Conservation (phyloP, 2,113 vertebrate species). For the Ophiodon elongatus region DNA sequence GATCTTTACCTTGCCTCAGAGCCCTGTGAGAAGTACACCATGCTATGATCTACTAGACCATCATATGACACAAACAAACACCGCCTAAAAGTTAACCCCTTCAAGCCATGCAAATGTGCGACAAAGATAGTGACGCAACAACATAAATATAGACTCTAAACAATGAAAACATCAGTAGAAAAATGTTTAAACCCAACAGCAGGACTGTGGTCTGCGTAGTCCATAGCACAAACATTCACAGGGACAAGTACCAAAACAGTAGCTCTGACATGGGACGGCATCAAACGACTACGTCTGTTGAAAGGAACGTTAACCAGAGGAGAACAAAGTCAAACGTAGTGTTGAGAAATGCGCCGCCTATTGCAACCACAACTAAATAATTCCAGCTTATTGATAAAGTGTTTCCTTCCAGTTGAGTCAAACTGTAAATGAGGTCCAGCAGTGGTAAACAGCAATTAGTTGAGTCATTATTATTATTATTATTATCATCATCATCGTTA, state of each 20-base stretch:
- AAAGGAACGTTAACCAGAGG: neutral
- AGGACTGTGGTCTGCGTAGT: conserved; percentile 54
- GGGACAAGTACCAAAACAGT: conserved; percentile 37
- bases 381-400: conserved; percentile 29
- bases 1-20: conserved; percentile 51
- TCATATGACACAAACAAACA: conserved; percentile 21
- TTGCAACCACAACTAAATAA: conserved; percentile 6
- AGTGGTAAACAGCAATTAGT: conserved; percentile 22
- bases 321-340: conserved; percentile 14
- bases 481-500: conserved; percentile 15
- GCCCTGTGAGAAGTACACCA: conserved; percentile 32
- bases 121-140: conserved; percentile 12
- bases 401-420: conserved; percentile 40
- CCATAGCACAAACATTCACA: conserved; percentile 44
- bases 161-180: conserved; percentile 20
- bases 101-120: conserved; percentile 54
- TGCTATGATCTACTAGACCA: conserved; percentile 54
- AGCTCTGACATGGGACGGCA: conserved; percentile 42
- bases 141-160: conserved; percentile 50
- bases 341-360: conserved; percentile 3
- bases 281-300: conserved; percentile 4
- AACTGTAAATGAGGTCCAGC: conserved; percentile 23
- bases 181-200: conserved; percentile 30
- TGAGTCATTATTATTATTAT: conserved; percentile 15
- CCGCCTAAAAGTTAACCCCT: conserved; percentile 15